phyloP scores from a whole-genome alignment of 2,888 invertebrate genomes.

The Hypomecis atomaria region DNA sequence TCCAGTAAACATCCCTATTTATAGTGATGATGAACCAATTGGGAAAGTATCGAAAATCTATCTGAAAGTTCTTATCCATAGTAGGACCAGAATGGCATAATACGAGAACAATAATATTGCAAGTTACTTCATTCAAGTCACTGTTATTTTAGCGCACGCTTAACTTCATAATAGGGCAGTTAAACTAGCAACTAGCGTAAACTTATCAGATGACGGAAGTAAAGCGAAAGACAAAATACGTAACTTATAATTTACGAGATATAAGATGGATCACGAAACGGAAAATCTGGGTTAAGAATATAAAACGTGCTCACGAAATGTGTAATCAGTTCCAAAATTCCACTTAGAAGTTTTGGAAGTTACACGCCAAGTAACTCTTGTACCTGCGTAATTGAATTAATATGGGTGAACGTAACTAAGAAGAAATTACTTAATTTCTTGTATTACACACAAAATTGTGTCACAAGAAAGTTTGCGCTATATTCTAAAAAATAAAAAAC shows the following conservation, averaged over 20 bases:
- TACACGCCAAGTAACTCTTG: conserved; percentile 7
- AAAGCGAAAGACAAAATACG: conserved; percentile 42
- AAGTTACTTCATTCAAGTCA: conserved; percentile 19
- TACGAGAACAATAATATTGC: not conserved
- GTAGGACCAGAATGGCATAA: not conserved
- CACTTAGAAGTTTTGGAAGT: conserved; percentile 21
- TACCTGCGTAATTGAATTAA: conserved; percentile 1
- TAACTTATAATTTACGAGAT: conserved; percentile 46
- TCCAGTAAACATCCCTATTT: no score
- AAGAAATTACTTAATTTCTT: not conserved
- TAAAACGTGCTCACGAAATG: conserved; percentile 49
- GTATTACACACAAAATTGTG: no score
- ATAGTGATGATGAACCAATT: no score
- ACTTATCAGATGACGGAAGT: conserved; percentile 71
- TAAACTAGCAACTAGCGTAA: conserved; percentile 41
- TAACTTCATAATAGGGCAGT: conserved; percentile 37
- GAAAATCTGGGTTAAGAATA: conserved; percentile 56
- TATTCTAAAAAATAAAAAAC: no score
- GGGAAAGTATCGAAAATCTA: no score
- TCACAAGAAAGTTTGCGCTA: no score
- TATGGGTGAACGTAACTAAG: not conserved
- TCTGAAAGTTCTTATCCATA: no score
- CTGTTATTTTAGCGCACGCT: conserved; percentile 36
- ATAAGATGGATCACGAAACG: conserved; percentile 52
- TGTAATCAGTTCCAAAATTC: conserved; percentile 40